Conservation (phyloP, 2,797 vertebrate species). For the Rhinogobio ventralis region DNA sequence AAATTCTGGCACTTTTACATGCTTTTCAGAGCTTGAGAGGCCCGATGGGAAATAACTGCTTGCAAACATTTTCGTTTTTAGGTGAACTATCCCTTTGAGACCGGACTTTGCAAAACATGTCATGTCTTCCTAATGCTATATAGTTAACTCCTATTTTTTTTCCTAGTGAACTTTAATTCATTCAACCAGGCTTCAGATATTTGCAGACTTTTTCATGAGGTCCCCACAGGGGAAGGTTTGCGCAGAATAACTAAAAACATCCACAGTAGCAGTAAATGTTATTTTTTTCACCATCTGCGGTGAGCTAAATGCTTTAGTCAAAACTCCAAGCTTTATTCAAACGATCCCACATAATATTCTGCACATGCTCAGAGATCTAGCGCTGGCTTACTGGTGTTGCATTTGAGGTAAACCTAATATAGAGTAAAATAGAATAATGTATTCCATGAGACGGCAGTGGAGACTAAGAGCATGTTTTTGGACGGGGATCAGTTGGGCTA, state of each 20-base stretch:
- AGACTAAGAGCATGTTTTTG: conserved; percentile 66
- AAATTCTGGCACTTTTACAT: not conserved
- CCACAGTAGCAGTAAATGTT: conserved; percentile 61
- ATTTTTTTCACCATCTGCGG: conserved; percentile 60
- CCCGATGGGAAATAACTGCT: not conserved
- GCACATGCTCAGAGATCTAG: conserved; percentile 67
- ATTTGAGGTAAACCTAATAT: conserved; percentile 69
- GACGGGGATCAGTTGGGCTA: conserved; percentile 58
- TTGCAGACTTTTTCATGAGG: conserved; percentile 38
- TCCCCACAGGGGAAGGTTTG: conserved; percentile 39
- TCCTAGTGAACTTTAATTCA: conserved; percentile 29
- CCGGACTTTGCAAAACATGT: not conserved
- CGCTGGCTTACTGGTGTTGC: conserved; percentile 67
- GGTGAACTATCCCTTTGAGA: not conserved
- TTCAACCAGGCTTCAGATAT: conserved; percentile 33
- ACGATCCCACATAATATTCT: conserved; percentile 68
- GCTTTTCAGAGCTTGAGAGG: not conserved
- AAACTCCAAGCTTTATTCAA: conserved; percentile 59
- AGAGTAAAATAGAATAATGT: conserved; percentile 71
- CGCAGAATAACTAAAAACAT: conserved; percentile 66
- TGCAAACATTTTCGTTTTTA: conserved; percentile 8
- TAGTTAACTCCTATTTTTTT: conserved; percentile 26
- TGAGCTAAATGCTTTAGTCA: conserved; percentile 61
- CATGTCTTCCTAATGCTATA: not conserved
- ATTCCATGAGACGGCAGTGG: conserved; percentile 65